Evolutionary conservation across 2,888 invertebrate species (phyloP).

Genomic region (Stenotaenia linearis): DNA sequence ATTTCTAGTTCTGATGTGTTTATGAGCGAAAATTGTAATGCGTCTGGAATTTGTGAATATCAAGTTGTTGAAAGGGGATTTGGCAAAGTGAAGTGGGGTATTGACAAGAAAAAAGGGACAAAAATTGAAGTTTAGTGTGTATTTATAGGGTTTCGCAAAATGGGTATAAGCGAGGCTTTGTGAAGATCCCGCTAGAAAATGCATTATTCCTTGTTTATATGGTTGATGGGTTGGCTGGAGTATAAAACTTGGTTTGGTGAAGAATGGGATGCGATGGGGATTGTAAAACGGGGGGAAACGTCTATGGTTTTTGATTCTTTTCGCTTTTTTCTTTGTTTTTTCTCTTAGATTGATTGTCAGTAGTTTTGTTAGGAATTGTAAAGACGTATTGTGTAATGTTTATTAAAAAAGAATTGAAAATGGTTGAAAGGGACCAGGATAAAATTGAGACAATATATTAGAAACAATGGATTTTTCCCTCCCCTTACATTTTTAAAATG

Average conservation of each 20-base stretch:
- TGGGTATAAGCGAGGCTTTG: not conserved
- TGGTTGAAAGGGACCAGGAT: not conserved
- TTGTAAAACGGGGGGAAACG: not conserved
- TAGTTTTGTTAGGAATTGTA: not conserved
- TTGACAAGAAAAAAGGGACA: not conserved
- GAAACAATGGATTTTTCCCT: too few relatives aligned
- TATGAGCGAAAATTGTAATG: constrained; percentile 4
- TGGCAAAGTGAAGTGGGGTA: not conserved
- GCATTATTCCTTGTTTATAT: constrained; percentile 22
- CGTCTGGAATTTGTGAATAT: not conserved
- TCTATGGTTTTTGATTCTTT: not conserved
- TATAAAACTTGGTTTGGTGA: not conserved
- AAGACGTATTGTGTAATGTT: not conserved
- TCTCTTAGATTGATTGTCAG: not conserved
- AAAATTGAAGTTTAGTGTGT: constrained; percentile 17
- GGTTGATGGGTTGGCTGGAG: not conserved
- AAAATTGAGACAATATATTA: not conserved
- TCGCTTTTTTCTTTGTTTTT: not conserved
- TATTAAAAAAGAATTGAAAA: not conserved
- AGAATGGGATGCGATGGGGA: not conserved
- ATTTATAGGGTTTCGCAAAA: not conserved
- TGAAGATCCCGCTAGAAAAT: constrained; percentile 7
- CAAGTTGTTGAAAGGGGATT: constrained; percentile 10
- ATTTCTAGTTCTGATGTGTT: not conserved
- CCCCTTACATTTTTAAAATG: too few relatives aligned